Conservation (phyloP, 2,888 invertebrate genomes). For the Carpatolechia fugitivella region DNA sequence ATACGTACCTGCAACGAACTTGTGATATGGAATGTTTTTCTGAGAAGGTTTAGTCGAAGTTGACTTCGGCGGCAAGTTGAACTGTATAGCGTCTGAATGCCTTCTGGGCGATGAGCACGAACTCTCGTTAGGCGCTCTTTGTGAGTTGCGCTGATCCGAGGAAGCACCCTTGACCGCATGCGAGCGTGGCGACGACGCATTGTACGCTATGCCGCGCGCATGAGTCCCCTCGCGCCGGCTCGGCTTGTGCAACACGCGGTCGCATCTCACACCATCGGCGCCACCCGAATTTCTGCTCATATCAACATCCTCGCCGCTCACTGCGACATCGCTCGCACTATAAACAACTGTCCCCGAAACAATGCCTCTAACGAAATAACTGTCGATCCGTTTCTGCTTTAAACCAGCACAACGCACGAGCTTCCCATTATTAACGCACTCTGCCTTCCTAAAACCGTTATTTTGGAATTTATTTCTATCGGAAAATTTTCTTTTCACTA, state of each 20-base stretch:
- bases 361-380: slow-evolving; percentile 45
- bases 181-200: not conserved
- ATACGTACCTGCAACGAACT: slow-evolving; percentile 62
- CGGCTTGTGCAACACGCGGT: slow-evolving; percentile 28
- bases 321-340: slow-evolving; percentile 27
- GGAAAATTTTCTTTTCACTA: slow-evolving; percentile 57
- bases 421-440: slow-evolving; percentile 45
- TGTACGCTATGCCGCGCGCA: not conserved
- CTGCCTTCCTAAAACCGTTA: slow-evolving; percentile 34
- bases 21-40: slow-evolving; percentile 56
- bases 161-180: not conserved
- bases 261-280: slow-evolving; percentile 48
- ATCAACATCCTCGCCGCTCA: slow-evolving; percentile 37
- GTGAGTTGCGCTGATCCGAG: not conserved
- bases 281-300: slow-evolving; percentile 64
- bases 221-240: not conserved
- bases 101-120: slow-evolving; percentile 47
- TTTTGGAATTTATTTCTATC: slow-evolving; percentile 47
- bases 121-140: slow-evolving; percentile 25
- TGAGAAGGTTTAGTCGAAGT: slow-evolving; percentile 43
- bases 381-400: slow-evolving; percentile 52
- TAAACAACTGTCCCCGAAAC: slow-evolving; percentile 25
- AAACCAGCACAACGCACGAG: slow-evolving; percentile 33
- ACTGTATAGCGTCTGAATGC: slow-evolving; percentile 49
- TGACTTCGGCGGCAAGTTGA: slow-evolving; percentile 46